These are phyloP conservation scores for Chrysolina americana DNA, from an alignment of 2,888 invertebrate species.

Conservation along the genomic window DNA sequence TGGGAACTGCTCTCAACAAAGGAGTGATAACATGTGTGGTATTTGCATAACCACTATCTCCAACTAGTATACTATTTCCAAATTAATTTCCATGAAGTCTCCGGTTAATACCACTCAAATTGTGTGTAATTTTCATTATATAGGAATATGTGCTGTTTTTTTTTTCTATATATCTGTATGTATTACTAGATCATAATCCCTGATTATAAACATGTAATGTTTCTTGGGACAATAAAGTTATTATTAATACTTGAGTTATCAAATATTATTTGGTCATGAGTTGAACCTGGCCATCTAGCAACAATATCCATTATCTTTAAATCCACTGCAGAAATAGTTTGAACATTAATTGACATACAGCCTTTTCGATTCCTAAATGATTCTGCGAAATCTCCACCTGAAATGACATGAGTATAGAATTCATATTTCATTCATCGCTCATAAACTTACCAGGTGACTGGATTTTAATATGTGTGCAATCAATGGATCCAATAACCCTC, in stretches of 20 bases:
- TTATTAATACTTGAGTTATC: no score
- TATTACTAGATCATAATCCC: no score
- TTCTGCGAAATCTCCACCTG: background rate
- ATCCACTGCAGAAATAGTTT: background rate
- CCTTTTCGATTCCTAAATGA: slow-evolving; percentile 22
- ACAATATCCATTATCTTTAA: slow-evolving; percentile 23
- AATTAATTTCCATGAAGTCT: slow-evolving; percentile 22
- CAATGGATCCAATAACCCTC: background rate
- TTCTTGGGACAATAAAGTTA: no score
- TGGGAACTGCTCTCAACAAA: background rate
- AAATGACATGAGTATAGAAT: background rate
- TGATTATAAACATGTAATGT: no score
- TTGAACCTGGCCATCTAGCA: slow-evolving; percentile 26
- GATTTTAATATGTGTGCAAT: slow-evolving; percentile 1
- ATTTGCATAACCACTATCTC: slow-evolving; percentile 22
- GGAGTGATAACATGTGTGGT: slow-evolving; percentile 28
- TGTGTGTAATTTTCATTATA: no score
- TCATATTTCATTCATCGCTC: background rate
- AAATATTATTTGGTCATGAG: slow-evolving; percentile 20
- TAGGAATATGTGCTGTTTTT: no score
- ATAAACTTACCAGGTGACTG: background rate
- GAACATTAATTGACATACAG: slow-evolving; percentile 20
- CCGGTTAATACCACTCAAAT: no score
- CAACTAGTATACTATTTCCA: slow-evolving; percentile 15
- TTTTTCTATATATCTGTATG: no score